Evolutionary conservation across 2,888 invertebrate species (phyloP).

Genomic region (Sycophila texana): DNA sequence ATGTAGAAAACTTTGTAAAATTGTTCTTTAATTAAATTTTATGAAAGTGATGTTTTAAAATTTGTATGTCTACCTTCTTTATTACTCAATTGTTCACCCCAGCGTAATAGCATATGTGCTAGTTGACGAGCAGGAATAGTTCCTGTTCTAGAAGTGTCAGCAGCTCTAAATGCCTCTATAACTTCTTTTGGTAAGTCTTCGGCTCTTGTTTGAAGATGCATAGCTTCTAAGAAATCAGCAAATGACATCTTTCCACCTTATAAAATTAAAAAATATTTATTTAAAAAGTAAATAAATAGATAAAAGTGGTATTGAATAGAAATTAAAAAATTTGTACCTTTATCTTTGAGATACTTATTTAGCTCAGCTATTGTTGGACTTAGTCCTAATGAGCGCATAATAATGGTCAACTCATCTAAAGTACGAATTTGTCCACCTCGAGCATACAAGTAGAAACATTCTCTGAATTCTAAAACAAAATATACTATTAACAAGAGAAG

Average conservation of each 20-base stretch:
- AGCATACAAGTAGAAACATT: slow-evolving; percentile 97
- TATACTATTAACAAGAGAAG: slow-evolving; percentile 9
- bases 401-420: slow-evolving; percentile 92
- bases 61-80: slow-evolving; percentile 78
- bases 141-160: slow-evolving; percentile 85
- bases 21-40: slow-evolving; percentile 45
- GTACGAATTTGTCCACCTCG: slow-evolving; percentile 91
- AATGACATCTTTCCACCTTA: slow-evolving; percentile 94
- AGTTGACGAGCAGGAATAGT: slow-evolving; percentile 89
- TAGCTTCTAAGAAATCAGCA: slow-evolving; percentile 95
- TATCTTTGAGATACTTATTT: slow-evolving; percentile 87
- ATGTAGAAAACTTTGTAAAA: slow-evolving; percentile 37
- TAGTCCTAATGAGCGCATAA: slow-evolving; percentile 95
- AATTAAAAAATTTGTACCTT: slow-evolving; percentile 72
- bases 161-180: slow-evolving; percentile 92
- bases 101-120: slow-evolving; percentile 89
- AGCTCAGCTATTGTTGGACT: slow-evolving; percentile 95
- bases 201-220: slow-evolving; percentile 92
- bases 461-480: slow-evolving; percentile 88
- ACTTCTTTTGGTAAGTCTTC: slow-evolving; percentile 91
- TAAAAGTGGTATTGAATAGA: not conserved
- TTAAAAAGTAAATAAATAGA: not conserved
- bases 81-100: slow-evolving; percentile 90
- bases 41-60: slow-evolving; percentile 36
- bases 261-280: slow-evolving; percentile 21